Conservation (phyloP, 1,140 invertebrate species). For the Scaptomyza montana region DNA sequence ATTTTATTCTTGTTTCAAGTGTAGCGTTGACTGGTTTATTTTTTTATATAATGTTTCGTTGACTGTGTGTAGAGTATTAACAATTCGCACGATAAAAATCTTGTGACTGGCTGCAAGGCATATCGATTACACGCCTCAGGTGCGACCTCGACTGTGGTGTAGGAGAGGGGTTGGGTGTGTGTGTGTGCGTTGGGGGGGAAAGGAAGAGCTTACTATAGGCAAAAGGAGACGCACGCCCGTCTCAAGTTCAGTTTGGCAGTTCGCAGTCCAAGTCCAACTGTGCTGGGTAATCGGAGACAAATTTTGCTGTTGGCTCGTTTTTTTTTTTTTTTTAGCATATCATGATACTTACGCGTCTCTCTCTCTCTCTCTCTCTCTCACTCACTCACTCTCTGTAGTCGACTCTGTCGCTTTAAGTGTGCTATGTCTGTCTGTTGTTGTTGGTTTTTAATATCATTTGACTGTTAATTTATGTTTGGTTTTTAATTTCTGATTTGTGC, state of each 20-base stretch:
- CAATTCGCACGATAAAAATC: conserved; percentile 80
- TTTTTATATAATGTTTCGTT: conserved; percentile 36
- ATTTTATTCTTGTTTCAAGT: background rate
- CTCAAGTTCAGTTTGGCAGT: conserved; percentile 70
- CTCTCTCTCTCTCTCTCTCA: conserved; percentile 11
- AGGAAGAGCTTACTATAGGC: background rate
- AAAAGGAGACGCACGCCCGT: conserved; percentile 53
- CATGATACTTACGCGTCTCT: conserved; percentile 17
- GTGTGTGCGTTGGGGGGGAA: background rate
- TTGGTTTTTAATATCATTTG: conserved; percentile 76
- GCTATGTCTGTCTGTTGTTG: conserved; percentile 39
- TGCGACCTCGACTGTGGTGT: conserved; percentile 65
- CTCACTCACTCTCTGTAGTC: conserved; percentile 19
- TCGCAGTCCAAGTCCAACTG: conserved; percentile 57
- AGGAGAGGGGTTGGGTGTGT: background rate
- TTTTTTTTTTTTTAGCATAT: conserved; percentile 27
- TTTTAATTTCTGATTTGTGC: conserved; percentile 83
- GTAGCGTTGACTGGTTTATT: background rate
- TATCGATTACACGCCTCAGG: conserved; percentile 80
- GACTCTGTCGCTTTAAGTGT: background rate
- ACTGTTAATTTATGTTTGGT: conserved; percentile 82
- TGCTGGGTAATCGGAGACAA: conserved; percentile 60
- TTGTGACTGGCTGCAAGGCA: conserved; percentile 52
- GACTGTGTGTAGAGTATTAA: conserved; percentile 65
- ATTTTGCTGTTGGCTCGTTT: conserved; percentile 36